Evolutionary conservation across 2,113 vertebrate species (phyloP).

Genomic region (Alectura lathami): DNA sequence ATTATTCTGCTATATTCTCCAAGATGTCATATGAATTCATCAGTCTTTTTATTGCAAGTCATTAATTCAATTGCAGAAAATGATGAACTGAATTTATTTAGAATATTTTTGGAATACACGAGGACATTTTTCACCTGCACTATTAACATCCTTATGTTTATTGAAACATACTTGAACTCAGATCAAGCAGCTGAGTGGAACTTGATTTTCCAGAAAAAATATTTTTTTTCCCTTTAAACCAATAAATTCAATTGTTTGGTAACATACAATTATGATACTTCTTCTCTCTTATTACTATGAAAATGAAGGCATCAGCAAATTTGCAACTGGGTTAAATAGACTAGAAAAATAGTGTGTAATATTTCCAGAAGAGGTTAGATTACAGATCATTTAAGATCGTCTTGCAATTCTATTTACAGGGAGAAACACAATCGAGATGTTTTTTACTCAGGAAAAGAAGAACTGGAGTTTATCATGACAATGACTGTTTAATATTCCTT

Average conservation of each 20-base stretch:
- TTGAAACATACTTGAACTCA: background rate
- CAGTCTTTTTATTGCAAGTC: background rate
- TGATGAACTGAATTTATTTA: background rate
- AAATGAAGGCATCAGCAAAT: background rate
- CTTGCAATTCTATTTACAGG: background rate
- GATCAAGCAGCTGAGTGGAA: background rate
- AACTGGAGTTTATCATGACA: background rate
- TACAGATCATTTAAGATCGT: background rate
- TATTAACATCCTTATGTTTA: conserved; percentile 4
- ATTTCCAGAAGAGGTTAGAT: background rate
- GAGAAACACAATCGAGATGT: background rate
- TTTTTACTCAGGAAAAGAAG: background rate
- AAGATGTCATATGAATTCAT: background rate
- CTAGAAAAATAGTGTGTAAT: background rate
- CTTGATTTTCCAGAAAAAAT: background rate
- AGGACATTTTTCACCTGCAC: background rate
- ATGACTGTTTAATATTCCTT: background rate
- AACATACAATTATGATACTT: background rate
- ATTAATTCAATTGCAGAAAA: conserved; percentile 6
- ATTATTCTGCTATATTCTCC: background rate
- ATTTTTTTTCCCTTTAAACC: background rate
- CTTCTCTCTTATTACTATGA: background rate
- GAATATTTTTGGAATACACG: background rate
- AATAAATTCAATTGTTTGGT: background rate
- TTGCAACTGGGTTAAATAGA: background rate